A percentile compares a stretch with the other conserved stretches of the same genome.
Conservation (phyloP, 2,797 vertebrate species). For the Phrynocephalus guinanensis region DNA sequence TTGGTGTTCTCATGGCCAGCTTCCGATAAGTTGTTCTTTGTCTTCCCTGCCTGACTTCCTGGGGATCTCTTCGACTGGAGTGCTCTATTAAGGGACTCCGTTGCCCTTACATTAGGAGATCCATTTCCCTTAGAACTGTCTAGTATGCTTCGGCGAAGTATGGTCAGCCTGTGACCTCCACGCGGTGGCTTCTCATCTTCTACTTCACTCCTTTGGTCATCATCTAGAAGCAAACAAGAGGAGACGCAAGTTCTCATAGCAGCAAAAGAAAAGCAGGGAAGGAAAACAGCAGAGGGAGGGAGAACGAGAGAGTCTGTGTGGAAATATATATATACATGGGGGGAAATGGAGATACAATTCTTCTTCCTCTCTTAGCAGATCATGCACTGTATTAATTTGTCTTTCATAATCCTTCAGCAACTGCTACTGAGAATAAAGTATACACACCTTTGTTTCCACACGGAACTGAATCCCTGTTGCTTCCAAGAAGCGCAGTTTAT, state of each 20-base stretch:
- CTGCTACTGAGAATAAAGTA: neutral
- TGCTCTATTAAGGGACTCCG: neutral
- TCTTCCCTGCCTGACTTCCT: neutral
- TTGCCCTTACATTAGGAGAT: neutral
- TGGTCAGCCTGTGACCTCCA: neutral
- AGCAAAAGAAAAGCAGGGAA: neutral
- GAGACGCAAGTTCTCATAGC: neutral
- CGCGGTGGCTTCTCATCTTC: conserved; percentile 16
- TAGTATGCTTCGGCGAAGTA: neutral
- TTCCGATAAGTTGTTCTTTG: neutral
- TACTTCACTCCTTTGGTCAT: conserved; percentile 9
- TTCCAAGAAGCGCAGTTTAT: neutral
- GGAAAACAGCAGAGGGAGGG: neutral
- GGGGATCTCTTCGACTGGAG: conserved; percentile 17
- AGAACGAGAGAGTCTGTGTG: no score
- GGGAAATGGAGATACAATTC: no score
- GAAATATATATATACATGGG: no score
- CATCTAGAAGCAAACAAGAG: neutral
- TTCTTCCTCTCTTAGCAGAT: no score
- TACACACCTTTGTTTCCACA: neutral
- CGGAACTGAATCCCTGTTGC: neutral
- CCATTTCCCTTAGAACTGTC: neutral
- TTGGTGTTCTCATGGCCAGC: neutral
- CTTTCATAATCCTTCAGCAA: neutral
- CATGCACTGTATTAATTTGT: no score